Conservation (phyloP, 2,797 vertebrate genomes). For the Calcarius lapponicus region DNA sequence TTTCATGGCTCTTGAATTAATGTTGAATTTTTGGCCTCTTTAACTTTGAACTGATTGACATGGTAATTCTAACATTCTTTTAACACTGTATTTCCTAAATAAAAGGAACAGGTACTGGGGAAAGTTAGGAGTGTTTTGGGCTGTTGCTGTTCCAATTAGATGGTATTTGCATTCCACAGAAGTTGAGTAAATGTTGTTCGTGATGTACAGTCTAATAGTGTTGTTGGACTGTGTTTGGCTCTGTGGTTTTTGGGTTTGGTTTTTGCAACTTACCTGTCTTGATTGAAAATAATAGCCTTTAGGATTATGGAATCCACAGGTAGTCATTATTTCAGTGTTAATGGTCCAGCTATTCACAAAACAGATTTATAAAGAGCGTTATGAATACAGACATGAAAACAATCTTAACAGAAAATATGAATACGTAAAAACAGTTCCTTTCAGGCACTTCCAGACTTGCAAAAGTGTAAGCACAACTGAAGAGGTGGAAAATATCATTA, state of each 20-base stretch:
- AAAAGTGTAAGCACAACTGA: neutral
- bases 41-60: neutral
- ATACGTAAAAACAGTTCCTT: neutral
- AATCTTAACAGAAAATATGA: neutral
- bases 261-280: neutral
- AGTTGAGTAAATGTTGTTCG: neutral
- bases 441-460: conserved; percentile 41
- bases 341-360: conserved; percentile 8
- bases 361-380: neutral
- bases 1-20: neutral
- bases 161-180: neutral
- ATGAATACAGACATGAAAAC: neutral
- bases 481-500: conserved; percentile 17
- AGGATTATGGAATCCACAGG: neutral
- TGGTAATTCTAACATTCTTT: neutral
- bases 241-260: neutral
- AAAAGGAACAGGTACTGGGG: neutral
- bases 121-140: neutral
- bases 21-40: neutral
- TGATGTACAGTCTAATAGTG: neutral
- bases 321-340: neutral
- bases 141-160: neutral
- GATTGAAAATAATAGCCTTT: neutral
- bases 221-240: neutral
- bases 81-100: neutral